Conservation (phyloP, 53 echinoderm and acorn worm species). For the Holothuria leucospilota region DNA sequence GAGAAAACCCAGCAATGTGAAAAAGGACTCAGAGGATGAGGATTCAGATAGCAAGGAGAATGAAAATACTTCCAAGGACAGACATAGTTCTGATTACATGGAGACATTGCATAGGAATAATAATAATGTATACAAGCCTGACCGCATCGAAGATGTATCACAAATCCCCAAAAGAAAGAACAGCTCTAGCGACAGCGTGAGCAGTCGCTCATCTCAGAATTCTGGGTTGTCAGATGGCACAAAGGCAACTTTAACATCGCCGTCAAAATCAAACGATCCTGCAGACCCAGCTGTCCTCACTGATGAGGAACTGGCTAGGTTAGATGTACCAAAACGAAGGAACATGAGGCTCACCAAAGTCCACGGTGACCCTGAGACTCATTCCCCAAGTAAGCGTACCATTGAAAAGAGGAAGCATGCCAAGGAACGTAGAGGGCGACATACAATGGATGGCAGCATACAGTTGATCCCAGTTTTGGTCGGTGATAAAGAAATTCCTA, state of each 20-base stretch:
- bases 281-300: slow-evolving; percentile 61
- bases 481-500: slow-evolving; percentile 32
- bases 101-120: slow-evolving; percentile 88
- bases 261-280: slow-evolving; percentile 54
- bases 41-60: slow-evolving; percentile 6
- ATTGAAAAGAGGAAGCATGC: slow-evolving; percentile 86
- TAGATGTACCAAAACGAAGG: slow-evolving; percentile 75
- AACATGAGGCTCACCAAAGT: slow-evolving; percentile 67
- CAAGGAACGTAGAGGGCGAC: slow-evolving; percentile 76
- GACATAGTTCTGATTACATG: slow-evolving; percentile 17
- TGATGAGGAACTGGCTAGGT: slow-evolving; percentile 79
- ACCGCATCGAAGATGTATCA: neutral
- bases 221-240: slow-evolving; percentile 29
- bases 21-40: slow-evolving; percentile 14
- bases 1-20: slow-evolving; percentile 26
- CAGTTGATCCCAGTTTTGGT: slow-evolving; percentile 55
- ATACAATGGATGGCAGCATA: slow-evolving; percentile 91
- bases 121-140: slow-evolving; percentile 86
- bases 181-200: slow-evolving; percentile 18
- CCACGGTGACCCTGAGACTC: slow-evolving; percentile 82
- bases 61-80: neutral
- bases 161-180: slow-evolving; percentile 27
- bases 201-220: slow-evolving; percentile 41
- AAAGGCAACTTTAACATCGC: neutral
- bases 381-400: slow-evolving; percentile 92